Evolutionary conservation across 2,113 vertebrate species (phyloP).

Genomic region (Odobenus rosmarus): DNA sequence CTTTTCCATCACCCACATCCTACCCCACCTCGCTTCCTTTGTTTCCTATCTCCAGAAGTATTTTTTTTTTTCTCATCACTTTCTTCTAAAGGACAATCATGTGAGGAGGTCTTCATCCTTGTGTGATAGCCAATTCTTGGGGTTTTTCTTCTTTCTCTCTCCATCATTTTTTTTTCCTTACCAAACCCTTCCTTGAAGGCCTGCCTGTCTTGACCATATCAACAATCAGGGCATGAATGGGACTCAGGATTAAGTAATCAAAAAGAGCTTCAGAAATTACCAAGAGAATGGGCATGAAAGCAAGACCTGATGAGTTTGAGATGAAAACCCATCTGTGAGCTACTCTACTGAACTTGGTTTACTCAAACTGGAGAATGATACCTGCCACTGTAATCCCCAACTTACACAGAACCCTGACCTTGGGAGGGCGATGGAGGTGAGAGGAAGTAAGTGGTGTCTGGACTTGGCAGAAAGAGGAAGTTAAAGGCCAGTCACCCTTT

Average conservation of each 20-base stretch:
- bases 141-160: background rate
- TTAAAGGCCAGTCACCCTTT: background rate
- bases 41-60: background rate
- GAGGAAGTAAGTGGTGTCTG: background rate
- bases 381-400: background rate
- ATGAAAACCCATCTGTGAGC: background rate
- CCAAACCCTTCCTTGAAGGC: slow-evolving; percentile 12
- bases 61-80: background rate
- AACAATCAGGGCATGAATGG: slow-evolving; percentile 23
- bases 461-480: background rate
- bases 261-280: slow-evolving; percentile 13
- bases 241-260: background rate
- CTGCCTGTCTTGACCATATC: background rate
- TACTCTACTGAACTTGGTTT: background rate
- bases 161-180: background rate
- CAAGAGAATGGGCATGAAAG: background rate
- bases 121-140: background rate
- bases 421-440: background rate
- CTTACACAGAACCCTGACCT: background rate
- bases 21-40: background rate
- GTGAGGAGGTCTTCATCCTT: background rate
- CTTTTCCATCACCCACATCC: background rate
- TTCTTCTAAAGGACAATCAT: background rate
- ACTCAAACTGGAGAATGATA: background rate
- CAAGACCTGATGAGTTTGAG: background rate